Percentiles rank a stretch among this genome's conserved stretches.
Evolutionary conservation across 2,888 invertebrate genomes (phyloP).

Genomic region (Cheilosia urbana): DNA sequence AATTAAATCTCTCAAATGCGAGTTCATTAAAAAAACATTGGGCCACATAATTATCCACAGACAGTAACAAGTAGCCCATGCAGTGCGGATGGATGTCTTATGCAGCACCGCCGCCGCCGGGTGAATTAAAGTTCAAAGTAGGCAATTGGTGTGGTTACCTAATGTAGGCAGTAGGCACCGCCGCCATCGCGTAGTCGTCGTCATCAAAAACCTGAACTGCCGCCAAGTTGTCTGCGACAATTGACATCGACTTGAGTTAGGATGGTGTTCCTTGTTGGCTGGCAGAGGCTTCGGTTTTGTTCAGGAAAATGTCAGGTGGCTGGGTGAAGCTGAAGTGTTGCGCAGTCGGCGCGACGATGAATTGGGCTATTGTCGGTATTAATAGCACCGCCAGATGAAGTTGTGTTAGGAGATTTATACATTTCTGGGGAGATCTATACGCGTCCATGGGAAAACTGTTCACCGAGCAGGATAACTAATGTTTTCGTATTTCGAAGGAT

Average conservation of each 20-base stretch:
- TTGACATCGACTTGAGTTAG: slow-evolving; percentile 32
- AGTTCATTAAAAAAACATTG: slow-evolving; percentile 36
- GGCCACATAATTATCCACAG: slow-evolving; percentile 27
- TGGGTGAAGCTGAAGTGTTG: slow-evolving; percentile 19
- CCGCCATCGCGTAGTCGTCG: background rate
- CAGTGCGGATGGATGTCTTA: too few species aligned
- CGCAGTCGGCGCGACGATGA: slow-evolving; percentile 3
- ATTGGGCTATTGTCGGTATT: slow-evolving; percentile 37
- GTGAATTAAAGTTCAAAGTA: slow-evolving; percentile 16
- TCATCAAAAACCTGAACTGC: slow-evolving; percentile 42
- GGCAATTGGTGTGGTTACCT: slow-evolving; percentile 28
- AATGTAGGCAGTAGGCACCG: background rate
- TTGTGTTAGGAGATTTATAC: slow-evolving; percentile 14
- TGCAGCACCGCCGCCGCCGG: background rate
- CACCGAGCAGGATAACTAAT: background rate
- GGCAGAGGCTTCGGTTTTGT: slow-evolving; percentile 6
- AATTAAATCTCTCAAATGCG: slow-evolving; percentile 34
- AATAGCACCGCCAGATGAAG: slow-evolving; percentile 11
- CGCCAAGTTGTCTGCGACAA: slow-evolving; percentile 40
- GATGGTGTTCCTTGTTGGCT: slow-evolving; percentile 28
- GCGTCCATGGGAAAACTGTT: background rate
- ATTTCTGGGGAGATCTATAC: slow-evolving; percentile 3
- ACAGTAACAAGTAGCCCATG: background rate
- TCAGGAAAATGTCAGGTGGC: slow-evolving; percentile 17
- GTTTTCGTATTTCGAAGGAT: background rate